Evolutionary conservation across 1,140 invertebrate species (phyloP).

Genomic region (Papilio aristodemus): DNA sequence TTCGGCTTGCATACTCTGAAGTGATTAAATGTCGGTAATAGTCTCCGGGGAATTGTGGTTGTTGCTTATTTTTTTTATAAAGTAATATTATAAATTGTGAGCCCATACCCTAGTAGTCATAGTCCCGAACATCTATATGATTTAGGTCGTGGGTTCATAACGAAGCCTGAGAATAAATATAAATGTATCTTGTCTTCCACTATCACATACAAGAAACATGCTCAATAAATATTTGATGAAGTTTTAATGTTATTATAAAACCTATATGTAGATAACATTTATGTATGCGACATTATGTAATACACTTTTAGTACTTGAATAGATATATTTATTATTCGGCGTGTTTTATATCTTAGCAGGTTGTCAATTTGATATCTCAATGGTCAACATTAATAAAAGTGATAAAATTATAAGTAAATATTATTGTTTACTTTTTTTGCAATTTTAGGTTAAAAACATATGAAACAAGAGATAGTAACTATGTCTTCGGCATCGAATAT

Average conservation of each 20-base stretch:
- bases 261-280: too few relatives aligned
- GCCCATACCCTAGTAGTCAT: neutral
- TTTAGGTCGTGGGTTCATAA: neutral
- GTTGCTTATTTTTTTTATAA: neutral
- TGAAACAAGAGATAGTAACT: too few relatives aligned
- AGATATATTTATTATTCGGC: neutral
- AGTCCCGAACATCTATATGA: neutral
- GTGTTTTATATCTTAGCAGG: neutral
- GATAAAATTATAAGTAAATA: too few relatives aligned
- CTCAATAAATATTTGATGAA: neutral
- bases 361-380: neutral
- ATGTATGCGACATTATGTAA: neutral
- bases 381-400: too few relatives aligned
- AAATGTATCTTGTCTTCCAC: too few relatives aligned
- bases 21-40: constrained; percentile 66
- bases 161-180: neutral
- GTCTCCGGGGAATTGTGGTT: constrained; percentile 1
- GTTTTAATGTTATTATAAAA: too few relatives aligned
- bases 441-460: too few relatives aligned
- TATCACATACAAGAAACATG: neutral
- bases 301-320: neutral
- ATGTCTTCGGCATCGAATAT: too few relatives aligned
- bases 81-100: neutral
- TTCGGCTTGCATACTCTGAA: constrained; percentile 72
- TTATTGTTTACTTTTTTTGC: too few relatives aligned